phyloP scores from a whole-genome alignment of 1,140 invertebrate genomes.

The Eufriesea mexicana region DNA sequence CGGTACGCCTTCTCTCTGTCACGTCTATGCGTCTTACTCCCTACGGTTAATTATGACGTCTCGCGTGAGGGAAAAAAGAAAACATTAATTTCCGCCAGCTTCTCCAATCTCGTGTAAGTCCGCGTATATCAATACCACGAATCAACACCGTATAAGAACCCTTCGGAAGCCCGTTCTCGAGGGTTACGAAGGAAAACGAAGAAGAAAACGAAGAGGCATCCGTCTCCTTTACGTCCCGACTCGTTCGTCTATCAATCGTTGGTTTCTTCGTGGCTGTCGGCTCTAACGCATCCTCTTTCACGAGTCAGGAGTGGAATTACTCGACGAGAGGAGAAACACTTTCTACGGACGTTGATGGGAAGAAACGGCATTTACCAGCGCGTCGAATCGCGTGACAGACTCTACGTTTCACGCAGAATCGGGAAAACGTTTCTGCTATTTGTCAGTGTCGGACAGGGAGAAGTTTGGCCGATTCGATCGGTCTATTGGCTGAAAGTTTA shows the following conservation, averaged over 20 bases:
- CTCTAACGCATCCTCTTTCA: not conserved
- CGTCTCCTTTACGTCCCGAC: not conserved
- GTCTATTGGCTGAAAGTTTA: not conserved
- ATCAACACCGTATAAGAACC: not conserved
- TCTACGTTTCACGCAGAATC: not conserved
- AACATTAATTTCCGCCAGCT: not conserved
- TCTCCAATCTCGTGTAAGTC: not conserved
- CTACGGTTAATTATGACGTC: not conserved
- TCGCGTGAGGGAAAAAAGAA: not conserved
- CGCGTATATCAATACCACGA: not conserved
- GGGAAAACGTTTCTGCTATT: not conserved
- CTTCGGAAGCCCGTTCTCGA: not conserved
- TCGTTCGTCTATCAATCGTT: not conserved
- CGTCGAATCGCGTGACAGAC: not conserved
- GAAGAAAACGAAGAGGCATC: not conserved
- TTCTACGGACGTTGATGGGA: not conserved
- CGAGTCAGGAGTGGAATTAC: not conserved
- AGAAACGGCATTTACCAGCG: slow-evolving; percentile 10
- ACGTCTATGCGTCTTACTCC: not conserved
- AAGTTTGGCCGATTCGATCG: not conserved
- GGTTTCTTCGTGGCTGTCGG: not conserved
- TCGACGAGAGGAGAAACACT: not conserved
- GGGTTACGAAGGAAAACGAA: not conserved
- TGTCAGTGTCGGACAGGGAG: not conserved
- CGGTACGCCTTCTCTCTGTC: not conserved